Percentiles rank a stretch among this genome's conserved stretches.
These are phyloP conservation scores for Rotaria macrura DNA, from an alignment of 2,888 invertebrate species.

Conservation along the genomic window DNA sequence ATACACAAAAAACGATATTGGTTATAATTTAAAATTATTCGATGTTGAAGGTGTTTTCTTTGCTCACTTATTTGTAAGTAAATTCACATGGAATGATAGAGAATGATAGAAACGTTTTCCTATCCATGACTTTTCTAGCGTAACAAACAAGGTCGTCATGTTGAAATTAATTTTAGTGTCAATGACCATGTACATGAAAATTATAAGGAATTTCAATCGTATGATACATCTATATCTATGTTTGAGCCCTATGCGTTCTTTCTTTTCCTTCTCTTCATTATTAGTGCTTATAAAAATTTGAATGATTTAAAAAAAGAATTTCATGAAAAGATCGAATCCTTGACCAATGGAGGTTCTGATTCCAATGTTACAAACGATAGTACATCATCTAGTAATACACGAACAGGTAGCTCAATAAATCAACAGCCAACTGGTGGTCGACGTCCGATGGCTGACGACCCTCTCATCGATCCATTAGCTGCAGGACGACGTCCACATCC, in stretches of 20 bases:
- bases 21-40: conserved; percentile 20
- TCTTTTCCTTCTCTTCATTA: no score
- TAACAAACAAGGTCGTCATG: conserved; percentile 18
- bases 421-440: not conserved
- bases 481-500: not conserved
- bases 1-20: conserved; percentile 13
- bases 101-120: not conserved
- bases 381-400: not conserved
- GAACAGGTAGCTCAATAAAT: not conserved
- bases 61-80: conserved; percentile 17
- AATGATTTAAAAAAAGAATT: conserved; percentile 21
- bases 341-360: not conserved
- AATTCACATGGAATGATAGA: not conserved
- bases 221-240: not conserved
- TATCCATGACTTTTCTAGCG: not conserved
- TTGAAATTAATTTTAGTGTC: conserved; percentile 17
- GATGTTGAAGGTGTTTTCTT: conserved; percentile 22
- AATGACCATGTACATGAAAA: conserved; percentile 17
- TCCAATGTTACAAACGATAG: not conserved
- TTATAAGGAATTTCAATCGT: conserved; percentile 16
- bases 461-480: not conserved
- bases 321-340: conserved; percentile 21
- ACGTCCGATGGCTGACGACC: not conserved
- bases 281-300: not conserved
- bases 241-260: not conserved